Evolutionary conservation across 1,140 invertebrate genomes (phyloP).

Genomic region (Cotesia glomerata): DNA sequence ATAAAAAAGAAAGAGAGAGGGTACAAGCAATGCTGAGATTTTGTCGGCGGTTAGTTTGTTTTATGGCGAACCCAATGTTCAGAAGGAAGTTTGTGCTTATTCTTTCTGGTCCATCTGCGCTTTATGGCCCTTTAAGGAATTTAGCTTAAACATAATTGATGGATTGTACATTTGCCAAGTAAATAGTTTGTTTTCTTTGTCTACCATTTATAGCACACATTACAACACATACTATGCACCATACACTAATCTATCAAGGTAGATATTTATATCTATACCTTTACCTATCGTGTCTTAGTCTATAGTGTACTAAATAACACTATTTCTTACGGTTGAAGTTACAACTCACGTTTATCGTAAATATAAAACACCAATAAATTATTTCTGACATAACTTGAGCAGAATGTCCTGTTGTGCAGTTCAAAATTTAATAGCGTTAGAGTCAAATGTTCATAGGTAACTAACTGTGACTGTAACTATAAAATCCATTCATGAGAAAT

Average conservation of each 20-base stretch:
- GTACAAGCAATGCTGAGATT: slow-evolving; percentile 38
- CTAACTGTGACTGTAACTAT: no score
- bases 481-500: no score
- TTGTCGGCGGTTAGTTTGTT: slow-evolving; percentile 59
- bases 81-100: slow-evolving; percentile 47
- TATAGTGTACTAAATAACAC: no score
- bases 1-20: not conserved
- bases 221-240: not conserved
- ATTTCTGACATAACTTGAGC: not conserved
- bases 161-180: not conserved
- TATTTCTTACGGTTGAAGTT: no score
- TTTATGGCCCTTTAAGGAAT: slow-evolving; percentile 60
- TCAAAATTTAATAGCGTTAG: no score
- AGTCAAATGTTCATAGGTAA: no score
- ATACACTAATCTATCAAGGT: not conserved
- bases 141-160: slow-evolving; percentile 35
- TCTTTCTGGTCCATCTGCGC: slow-evolving; percentile 57
- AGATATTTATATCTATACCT: not conserved
- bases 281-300: no score
- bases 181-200: not conserved
- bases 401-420: not conserved
- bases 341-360: no score
- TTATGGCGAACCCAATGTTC: slow-evolving; percentile 52
- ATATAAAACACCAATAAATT: no score
- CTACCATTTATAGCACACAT: not conserved